Base-by-base conservation (phyloP, 2,797 vertebrate genomes). In the Cynodonichthys magdalenae region DNA sequence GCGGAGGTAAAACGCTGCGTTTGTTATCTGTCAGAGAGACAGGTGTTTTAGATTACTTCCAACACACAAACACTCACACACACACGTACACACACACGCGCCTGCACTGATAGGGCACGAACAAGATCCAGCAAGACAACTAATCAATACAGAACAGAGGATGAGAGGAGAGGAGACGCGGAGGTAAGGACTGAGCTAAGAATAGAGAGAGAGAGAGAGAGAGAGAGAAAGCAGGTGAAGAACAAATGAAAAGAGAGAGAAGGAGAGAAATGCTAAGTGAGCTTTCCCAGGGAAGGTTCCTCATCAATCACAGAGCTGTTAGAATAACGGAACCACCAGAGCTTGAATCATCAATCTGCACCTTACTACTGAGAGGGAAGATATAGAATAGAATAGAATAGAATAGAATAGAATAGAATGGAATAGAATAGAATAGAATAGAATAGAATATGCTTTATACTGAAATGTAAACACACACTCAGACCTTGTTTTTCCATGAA, bases 221-320 rank as follows among this genome's bases (percentile, higher is more conserved):
- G 67, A 75, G 64, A 60, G 61, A 70, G 39, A 39, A 39, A 36
- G 6, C 46, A 63, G 64, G 39, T 51, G 47, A 59, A 57, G 60
- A 71, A 54, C 18, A 56, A 66, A 62, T 51, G 41, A 63, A 64
- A 50, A 53, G n/a, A 58, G 20, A 42, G 29, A 63, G 55, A 70
- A 63, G 39, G 67, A 75, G 64, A 60, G 61, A 70, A 55, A 75
- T 82, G 87, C 85, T 90, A 92, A 93, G 89, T 89, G 90, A 92
- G 88, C 84, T 88, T 90, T 93, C 82, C 85, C 70, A 61, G 66
- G 77, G 72, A 90, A 86, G 84, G 73, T 56, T 81, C 67, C 81
- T 90, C 90, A 93, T 94, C 89, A 90, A 93, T 94, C 92, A 92
- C 85, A 66, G 77, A 84, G 88, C 87, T 90, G 92, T 93, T 93